phyloP scores from a whole-genome alignment of 2,888 invertebrate genomes.

The Mesorhabditis belari region DNA sequence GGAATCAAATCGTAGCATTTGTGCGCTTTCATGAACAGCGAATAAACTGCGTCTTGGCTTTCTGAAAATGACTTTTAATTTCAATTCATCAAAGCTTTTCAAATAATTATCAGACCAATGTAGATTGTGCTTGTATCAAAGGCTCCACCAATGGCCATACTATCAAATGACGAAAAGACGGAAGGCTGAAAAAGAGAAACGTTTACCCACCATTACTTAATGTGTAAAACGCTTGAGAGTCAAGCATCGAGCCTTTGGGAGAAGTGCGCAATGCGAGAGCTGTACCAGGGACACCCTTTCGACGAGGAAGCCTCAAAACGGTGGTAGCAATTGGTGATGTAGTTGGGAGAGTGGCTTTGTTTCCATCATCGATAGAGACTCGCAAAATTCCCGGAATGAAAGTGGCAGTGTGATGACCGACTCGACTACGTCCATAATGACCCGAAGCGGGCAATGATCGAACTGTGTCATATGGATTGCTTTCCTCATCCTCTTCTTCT shows the following conservation, averaged over 20 bases:
- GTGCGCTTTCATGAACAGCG: conserved; percentile 90
- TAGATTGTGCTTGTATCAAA: conserved; percentile 46
- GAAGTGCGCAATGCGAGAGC: conserved; percentile 13
- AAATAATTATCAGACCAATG: conserved; percentile 32
- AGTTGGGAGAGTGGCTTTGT: background rate
- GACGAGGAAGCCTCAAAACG: conserved; percentile 22
- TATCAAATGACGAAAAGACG: conserved; percentile 34
- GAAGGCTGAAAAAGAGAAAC: conserved; percentile 26
- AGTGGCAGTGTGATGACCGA: conserved; percentile 11
- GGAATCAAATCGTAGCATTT: conserved; percentile 99
- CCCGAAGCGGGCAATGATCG: conserved; percentile 32
- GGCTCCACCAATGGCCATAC: conserved; percentile 26
- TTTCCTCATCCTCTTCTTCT: conserved; percentile 25
- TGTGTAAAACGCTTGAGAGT: conserved; percentile 48
- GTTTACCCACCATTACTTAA: conserved; percentile 1
- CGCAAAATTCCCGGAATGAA: background rate
- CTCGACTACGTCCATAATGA: conserved; percentile 33
- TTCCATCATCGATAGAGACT: conserved; percentile 10
- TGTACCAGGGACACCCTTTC: conserved; percentile 13
- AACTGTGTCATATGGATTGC: conserved; percentile 32
- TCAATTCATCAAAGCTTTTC: background rate
- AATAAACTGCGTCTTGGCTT: conserved; percentile 51
- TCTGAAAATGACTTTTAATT: conserved; percentile 29
- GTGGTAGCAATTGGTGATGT: conserved; percentile 16
- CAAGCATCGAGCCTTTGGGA: conserved; percentile 40